Conservation (phyloP, 2,113 vertebrate species). For the Glaucomys volans region DNA sequence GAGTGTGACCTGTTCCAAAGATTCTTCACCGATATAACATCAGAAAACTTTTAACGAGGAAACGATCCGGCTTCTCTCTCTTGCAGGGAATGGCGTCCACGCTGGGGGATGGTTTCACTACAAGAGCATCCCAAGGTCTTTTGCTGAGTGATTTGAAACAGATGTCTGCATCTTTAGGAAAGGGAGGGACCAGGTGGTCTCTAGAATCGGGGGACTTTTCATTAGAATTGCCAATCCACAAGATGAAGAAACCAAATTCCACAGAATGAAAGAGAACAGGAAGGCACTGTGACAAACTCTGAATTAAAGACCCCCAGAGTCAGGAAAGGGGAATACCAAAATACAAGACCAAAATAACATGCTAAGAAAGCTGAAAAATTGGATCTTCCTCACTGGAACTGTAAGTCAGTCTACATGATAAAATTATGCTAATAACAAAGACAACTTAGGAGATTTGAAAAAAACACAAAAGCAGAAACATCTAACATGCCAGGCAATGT, state of each 20-base stretch:
- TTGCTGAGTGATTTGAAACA: conserved; percentile 54
- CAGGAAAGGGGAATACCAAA: conserved; percentile 53
- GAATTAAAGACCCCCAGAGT: conserved; percentile 46
- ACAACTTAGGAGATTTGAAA: conserved; percentile 2
- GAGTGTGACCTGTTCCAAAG: conserved; percentile 54
- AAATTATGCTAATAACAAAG: conserved; percentile 65
- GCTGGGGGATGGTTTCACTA: neutral
- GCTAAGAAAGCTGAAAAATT: conserved; percentile 58
- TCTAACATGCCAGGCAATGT: conserved; percentile 34
- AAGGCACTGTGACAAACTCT: conserved; percentile 22
- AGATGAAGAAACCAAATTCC: conserved; percentile 22
- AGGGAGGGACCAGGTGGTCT: conserved; percentile 12
- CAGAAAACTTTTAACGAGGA: conserved; percentile 72
- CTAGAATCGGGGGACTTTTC: neutral
- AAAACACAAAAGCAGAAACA: conserved; percentile 33
- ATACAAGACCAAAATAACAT: conserved; percentile 58
- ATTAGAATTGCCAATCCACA: neutral
- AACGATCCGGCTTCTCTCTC: conserved; percentile 7
- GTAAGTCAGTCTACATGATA: conserved; percentile 47
- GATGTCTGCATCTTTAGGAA: conserved; percentile 57
- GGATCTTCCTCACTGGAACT: conserved; percentile 18
- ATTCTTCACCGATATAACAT: conserved; percentile 48
- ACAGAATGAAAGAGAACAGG: neutral
- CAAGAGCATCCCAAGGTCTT: conserved; percentile 64
- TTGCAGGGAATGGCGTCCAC: neutral